A percentile compares a stretch with the other conserved stretches of the same genome.
Evolutionary conservation across 2,113 vertebrate genomes (phyloP).

Genomic region (Panthera tigris): DNA sequence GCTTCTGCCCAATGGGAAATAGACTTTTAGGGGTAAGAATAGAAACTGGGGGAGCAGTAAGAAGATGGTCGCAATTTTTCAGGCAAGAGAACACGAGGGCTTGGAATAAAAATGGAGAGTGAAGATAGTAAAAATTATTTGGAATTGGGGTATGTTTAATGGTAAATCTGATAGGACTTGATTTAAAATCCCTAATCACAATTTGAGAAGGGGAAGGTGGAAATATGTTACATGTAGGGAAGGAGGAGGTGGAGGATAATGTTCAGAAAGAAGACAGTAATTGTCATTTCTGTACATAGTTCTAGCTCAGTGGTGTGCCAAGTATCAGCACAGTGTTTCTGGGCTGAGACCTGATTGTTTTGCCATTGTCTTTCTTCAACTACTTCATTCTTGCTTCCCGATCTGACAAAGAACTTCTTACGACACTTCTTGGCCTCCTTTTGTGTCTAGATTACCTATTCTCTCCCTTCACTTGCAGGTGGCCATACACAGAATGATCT

Average conservation of each 20-base stretch:
- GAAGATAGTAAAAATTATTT: not conserved
- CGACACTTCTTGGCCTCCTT: not conserved
- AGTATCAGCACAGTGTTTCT: not conserved
- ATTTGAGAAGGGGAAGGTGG: not conserved
- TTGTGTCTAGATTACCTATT: not conserved
- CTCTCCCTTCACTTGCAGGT: not conserved
- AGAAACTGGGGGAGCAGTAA: not conserved
- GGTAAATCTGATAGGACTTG: not conserved
- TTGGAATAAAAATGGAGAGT: not conserved
- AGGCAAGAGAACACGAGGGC: not conserved
- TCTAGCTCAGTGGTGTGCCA: not conserved
- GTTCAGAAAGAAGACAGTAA: not conserved
- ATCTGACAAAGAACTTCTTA: not conserved
- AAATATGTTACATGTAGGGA: accelerated
- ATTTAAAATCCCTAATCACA: not conserved
- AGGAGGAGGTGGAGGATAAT: accelerated
- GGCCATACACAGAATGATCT: slow-evolving; percentile 45
- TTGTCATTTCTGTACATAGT: accelerated
- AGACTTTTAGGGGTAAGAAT: not conserved
- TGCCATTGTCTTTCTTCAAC: not conserved
- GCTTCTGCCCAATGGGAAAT: not conserved
- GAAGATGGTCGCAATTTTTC: not conserved
- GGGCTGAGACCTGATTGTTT: not conserved
- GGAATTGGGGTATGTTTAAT: not conserved
- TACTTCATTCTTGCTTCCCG: not conserved